Conservation (phyloP, 1,140 invertebrate species). For the Drosophila littoralis region DNA sequence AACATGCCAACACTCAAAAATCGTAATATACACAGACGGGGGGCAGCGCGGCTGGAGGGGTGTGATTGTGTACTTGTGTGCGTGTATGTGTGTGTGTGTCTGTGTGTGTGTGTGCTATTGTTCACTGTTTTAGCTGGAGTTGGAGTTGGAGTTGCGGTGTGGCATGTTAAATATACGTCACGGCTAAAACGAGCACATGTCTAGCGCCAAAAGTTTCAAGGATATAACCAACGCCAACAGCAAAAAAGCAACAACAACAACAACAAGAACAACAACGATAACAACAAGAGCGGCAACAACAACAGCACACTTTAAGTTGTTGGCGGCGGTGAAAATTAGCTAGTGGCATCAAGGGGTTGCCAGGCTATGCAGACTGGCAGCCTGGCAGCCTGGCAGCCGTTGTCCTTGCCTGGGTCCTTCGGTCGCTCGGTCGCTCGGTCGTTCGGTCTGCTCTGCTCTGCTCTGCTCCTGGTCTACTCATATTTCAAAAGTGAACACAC, state of each 20-base stretch:
- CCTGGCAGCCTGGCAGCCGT: background rate
- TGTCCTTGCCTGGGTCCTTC: slow-evolving; percentile 19
- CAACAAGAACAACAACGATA: slow-evolving; percentile 25
- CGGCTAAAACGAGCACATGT: slow-evolving; percentile 76
- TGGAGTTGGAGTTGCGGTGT: slow-evolving; percentile 70
- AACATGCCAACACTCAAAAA: slow-evolving; percentile 82
- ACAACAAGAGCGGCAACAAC: slow-evolving; percentile 1
- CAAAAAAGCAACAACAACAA: slow-evolving; percentile 22
- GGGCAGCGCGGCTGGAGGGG: background rate
- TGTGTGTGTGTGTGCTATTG: slow-evolving; percentile 1
- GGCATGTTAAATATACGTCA: slow-evolving; percentile 81
- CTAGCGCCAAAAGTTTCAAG: slow-evolving; percentile 78
- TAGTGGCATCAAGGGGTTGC: slow-evolving; percentile 51
- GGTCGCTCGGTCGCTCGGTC: background rate
- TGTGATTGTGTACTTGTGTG: background rate
- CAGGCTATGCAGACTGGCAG: slow-evolving; percentile 9
- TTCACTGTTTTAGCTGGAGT: slow-evolving; percentile 19
- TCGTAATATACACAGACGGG: slow-evolving; percentile 47
- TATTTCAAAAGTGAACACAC: slow-evolving; percentile 70
- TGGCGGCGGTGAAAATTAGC: slow-evolving; percentile 64
- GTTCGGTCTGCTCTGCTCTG: background rate
- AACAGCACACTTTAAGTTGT: slow-evolving; percentile 62
- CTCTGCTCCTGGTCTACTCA: slow-evolving; percentile 49
- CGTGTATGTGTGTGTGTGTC: background rate
- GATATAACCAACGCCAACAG: slow-evolving; percentile 64